Base-by-base conservation (phyloP, 2,113 vertebrate species). In the Oreochromis niloticus region DNA sequence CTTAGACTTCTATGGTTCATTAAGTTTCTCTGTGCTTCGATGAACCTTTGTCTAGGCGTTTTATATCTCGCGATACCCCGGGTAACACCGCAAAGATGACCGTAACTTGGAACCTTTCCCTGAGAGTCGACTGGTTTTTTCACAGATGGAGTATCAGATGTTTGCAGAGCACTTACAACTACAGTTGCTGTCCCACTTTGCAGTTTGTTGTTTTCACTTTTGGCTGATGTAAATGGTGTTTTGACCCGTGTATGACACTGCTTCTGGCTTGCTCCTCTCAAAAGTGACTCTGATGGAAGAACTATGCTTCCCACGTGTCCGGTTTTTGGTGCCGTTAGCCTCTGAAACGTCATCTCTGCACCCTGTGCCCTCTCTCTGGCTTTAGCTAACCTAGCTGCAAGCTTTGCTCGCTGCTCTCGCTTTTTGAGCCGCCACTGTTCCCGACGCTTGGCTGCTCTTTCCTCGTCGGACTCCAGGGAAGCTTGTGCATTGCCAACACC, bases 391-490 rank as follows among this genome's bases (percentile, higher is more conserved):
- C 30, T 92, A 34, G 93, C 93, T 0, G 96, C 96, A 52, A 91
- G 61, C 89, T 95, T 97, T 10, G 96, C 96, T 78, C 96, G 94
- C 88, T 97, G 96, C 83, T 96, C 96, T 56, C 96, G 88, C 85
- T 97, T 97, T 90, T 97, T 97, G 50, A 97, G 92, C 27, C 96
- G 92, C 97, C 96, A 97, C 6, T 93, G 93, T 85, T 97, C 96
- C 50, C 97, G 91, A 32, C 96, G 96, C 39, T 82, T 96, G 24
- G 96, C 95, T 1, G 94, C 94, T 27, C 59, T 95, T 88, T 96
- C 95, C 68, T 97, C 96, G 78, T 96, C 96, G 0, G 94, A 90
- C 89, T 91, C 89, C 6, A 41, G 11, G 2, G 56, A 16, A 36
- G 68, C 34, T 43, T 39, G 87, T 22, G 54, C 48, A 10, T 34